These are phyloP conservation scores for Athene noctua DNA, from an alignment of 2,113 vertebrate species.

Conservation along the genomic window DNA sequence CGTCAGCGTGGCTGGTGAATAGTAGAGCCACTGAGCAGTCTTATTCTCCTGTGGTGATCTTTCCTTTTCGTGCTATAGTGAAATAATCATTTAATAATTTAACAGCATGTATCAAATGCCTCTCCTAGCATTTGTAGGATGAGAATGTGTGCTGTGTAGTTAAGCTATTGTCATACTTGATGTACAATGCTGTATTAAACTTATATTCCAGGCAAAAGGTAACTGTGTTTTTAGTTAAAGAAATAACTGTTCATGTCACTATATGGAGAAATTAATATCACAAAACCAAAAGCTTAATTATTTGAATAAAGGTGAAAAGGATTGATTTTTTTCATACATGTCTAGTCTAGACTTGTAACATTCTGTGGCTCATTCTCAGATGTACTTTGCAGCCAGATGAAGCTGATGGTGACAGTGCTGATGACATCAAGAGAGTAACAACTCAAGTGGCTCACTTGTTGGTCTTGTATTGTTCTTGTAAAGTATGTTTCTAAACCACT, in stretches of 20 bases:
- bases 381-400: neutral
- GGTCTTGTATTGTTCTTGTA: neutral
- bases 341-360: neutral
- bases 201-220: neutral
- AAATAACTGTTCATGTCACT: neutral
- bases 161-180: neutral
- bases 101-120: neutral
- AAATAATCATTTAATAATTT: neutral
- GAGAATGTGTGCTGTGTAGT: neutral
- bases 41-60: neutral
- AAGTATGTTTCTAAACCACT: neutral
- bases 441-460: neutral
- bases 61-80: rapidly evolving
- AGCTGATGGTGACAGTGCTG: neutral
- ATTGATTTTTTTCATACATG: rapidly evolving
- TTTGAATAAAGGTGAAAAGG: neutral
- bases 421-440: neutral
- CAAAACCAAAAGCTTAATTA: neutral
- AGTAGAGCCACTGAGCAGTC: neutral
- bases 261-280: neutral
- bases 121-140: neutral
- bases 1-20: neutral
- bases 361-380: neutral
- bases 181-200: neutral
- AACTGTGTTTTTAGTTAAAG: neutral